These are phyloP conservation scores for Chloroclystis v-ata DNA, from an alignment of 2,888 invertebrate species.

Conservation along the genomic window DNA sequence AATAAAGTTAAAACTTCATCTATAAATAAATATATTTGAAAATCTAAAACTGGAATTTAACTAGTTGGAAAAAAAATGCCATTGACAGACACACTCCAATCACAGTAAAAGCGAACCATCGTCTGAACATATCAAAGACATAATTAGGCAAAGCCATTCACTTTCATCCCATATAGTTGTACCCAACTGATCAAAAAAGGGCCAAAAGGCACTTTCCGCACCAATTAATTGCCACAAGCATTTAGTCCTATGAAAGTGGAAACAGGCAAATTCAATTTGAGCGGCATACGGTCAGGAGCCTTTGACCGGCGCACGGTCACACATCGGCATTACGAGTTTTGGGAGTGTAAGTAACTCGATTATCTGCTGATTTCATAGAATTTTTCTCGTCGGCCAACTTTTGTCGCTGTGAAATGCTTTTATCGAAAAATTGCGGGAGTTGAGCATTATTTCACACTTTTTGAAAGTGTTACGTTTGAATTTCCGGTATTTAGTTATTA, in stretches of 20 bases:
- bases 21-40: too few relatives aligned
- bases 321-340: constrained; percentile 61
- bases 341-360: constrained; percentile 61
- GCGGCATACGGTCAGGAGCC: constrained; percentile 52
- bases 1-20: too few relatives aligned
- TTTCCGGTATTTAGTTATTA: neutral
- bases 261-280: constrained; percentile 72
- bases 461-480: neutral
- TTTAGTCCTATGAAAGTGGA: constrained; percentile 63
- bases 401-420: constrained; percentile 25
- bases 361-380: constrained; percentile 60
- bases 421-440: constrained; percentile 4
- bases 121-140: constrained; percentile 39
- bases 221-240: constrained; percentile 70
- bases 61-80: too few relatives aligned
- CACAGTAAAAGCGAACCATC: constrained; percentile 17
- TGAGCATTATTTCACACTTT: neutral
- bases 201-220: constrained; percentile 64
- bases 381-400: constrained; percentile 33
- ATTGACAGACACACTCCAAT: constrained; percentile 3
- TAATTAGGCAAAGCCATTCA: constrained; percentile 41
- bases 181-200: constrained; percentile 44
- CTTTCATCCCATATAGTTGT: constrained; percentile 52
- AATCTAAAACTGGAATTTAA: too few relatives aligned
- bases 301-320: constrained; percentile 65